A percentile compares a stretch with the other conserved stretches of the same genome.
These are phyloP conservation scores for Platypus cylindrus DNA, from an alignment of 2,888 invertebrate genomes.

Conservation along the genomic window DNA sequence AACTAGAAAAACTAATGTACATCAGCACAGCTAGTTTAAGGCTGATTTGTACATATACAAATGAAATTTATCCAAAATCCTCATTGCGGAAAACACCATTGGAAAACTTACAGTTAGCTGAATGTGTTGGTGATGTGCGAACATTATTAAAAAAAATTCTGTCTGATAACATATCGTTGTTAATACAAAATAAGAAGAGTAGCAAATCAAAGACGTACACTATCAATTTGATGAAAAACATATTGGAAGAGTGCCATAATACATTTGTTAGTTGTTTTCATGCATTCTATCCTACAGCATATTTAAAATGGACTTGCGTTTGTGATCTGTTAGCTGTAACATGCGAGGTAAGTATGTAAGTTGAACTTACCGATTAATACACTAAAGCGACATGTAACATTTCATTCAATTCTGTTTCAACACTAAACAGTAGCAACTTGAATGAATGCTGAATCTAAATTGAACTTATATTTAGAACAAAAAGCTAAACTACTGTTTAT, in stretches of 20 bases:
- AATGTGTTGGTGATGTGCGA: slow-evolving; percentile 75
- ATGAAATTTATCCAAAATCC: slow-evolving; percentile 76
- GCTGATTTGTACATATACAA: slow-evolving; percentile 72
- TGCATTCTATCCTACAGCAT: slow-evolving; percentile 90
- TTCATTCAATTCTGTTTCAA: too few relatives aligned
- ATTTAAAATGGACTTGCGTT: slow-evolving; percentile 83
- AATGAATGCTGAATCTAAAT: too few relatives aligned
- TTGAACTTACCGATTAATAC: background rate
- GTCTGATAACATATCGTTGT: slow-evolving; percentile 50
- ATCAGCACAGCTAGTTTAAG: slow-evolving; percentile 73
- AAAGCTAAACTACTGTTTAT: too few relatives aligned
- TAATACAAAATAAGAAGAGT: slow-evolving; percentile 29
- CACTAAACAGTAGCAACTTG: too few relatives aligned
- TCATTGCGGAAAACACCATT: slow-evolving; percentile 33
- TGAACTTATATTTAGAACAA: too few relatives aligned
- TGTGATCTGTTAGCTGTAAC: slow-evolving; percentile 68
- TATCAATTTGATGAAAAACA: slow-evolving; percentile 52
- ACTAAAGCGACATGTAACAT: background rate
- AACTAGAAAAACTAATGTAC: slow-evolving; percentile 75
- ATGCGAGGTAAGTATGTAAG: slow-evolving; percentile 38
- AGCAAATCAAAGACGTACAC: slow-evolving; percentile 39
- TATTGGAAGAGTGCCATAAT: slow-evolving; percentile 79
- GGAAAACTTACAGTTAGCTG: slow-evolving; percentile 70
- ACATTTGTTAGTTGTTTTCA: slow-evolving; percentile 89
- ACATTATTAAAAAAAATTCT: slow-evolving; percentile 71